Base-by-base conservation (phyloP, 2,888 invertebrate species). In the Troilus luridus region DNA sequence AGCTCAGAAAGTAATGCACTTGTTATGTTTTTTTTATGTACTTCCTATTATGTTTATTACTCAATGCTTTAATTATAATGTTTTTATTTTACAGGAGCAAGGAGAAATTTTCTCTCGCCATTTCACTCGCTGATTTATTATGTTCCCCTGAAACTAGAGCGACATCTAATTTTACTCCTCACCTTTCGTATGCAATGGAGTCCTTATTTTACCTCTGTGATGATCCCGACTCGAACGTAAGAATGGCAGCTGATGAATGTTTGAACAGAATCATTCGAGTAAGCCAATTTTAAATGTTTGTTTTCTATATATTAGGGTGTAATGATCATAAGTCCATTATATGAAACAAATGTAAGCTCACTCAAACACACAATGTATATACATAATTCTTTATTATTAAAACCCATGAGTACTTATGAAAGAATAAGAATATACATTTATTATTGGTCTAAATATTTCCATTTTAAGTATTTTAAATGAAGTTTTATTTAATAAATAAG, bases 171-270 rank as follows among this genome's bases (percentile, higher is more conserved):
- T 96, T 96, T 93, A 94, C 95, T 11, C 95, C 96, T 93, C 95
- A 96, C 93, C 95, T 97, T 88, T 96, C 96, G 92, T 95, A 96
- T 93, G 96, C 97, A 5, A 96, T 97, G 91, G 97, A 97, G 94
- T 95, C 96, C 62, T 95, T 97, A 92, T 94, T 98, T 89, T 95
- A 95, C 81, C 95, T 97, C 91, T 96, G 97, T 94, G 97, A 97
- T 94, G 97, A 98, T 94, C 94, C 95, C 2, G 97, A 98, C 94
- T 96, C 97, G 7, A 97, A 97, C 94, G 96, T 97, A 59, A 95
- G 97, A 91, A 96, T 97, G 95, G 96, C 96, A 90, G 97, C 97
- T 85, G 97, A 97, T 94, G 98, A 98, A 94, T 97, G 97, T 93
- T 94, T 98, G 1, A 97, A 97, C 94, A 95, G 96, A 94, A 96